These are phyloP conservation scores for Nannobrachium achirus DNA, from an alignment of 2,113 vertebrate genomes.

Conservation along the genomic window DNA sequence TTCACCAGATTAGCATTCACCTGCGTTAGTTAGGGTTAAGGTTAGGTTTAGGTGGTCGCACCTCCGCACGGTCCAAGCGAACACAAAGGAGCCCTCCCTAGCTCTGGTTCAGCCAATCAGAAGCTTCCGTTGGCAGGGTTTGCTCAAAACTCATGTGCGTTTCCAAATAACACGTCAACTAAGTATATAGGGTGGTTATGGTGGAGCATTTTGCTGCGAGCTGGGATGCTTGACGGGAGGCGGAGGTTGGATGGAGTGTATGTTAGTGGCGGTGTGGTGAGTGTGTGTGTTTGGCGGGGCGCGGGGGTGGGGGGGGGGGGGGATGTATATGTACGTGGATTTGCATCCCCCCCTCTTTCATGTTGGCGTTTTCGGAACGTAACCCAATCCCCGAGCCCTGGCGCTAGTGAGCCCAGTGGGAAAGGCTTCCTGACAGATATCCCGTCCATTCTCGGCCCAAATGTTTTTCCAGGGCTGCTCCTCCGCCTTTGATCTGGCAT, in stretches of 20 bases:
- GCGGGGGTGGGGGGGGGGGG: conserved; percentile 71
- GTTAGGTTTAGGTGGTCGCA: no score
- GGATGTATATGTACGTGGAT: conserved; percentile 80
- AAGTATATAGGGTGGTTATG: conserved; percentile 1
- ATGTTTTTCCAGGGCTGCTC: conserved; percentile 94
- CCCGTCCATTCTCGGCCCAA: conserved; percentile 90
- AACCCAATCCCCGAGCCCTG: conserved; percentile 84
- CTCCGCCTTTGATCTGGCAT: conserved; percentile 88
- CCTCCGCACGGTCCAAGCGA: no score
- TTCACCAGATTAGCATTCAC: no score
- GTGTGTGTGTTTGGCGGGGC: conserved; percentile 13
- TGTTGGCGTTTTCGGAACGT: conserved; percentile 83
- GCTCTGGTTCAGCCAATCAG: no score
- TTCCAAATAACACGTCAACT: no score
- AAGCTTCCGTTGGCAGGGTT: no score
- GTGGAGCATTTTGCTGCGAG: conserved; percentile 42
- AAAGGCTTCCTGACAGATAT: conserved; percentile 94
- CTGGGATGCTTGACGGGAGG: conserved; percentile 17
- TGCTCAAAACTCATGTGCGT: no score
- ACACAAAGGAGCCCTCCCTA: no score
- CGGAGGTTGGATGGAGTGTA: conserved; percentile 18
- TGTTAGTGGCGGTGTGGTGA: conserved; percentile 73
- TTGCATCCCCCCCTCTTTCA: conserved; percentile 85
- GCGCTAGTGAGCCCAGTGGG: conserved; percentile 81
- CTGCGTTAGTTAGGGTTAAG: no score